Conservation (phyloP, 2,113 vertebrate genomes). For the Tenrec ecaudatus region DNA sequence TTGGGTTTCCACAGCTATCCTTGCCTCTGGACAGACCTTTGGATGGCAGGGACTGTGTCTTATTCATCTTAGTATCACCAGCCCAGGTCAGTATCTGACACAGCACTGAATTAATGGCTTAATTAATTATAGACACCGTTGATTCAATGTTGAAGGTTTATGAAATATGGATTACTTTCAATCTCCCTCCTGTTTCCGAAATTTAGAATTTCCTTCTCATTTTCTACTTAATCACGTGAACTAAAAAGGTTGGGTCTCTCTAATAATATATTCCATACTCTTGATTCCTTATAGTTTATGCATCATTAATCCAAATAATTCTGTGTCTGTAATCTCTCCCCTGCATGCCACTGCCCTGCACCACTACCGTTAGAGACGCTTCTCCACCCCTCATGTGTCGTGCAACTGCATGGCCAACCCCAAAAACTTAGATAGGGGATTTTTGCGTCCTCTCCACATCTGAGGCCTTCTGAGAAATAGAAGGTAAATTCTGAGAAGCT, state of each 20-base stretch:
- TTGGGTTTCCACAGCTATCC: not conserved
- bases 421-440: not conserved
- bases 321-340: not conserved
- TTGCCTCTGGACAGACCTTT: not conserved
- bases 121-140: too few species aligned
- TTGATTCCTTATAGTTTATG: not conserved
- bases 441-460: not conserved
- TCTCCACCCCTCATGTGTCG: not conserved
- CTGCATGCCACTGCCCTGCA: not conserved
- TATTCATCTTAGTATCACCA: not conserved
- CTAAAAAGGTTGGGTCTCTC: not conserved
- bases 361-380: not conserved
- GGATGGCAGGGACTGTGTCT: not conserved
- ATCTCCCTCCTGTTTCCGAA: not conserved
- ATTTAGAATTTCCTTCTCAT: slow-evolving; percentile 8
- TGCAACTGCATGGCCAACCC: not conserved
- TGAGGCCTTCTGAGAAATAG: slow-evolving; percentile 31
- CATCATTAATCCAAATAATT: not conserved
- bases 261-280: not conserved
- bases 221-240: not conserved
- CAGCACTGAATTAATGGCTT: not conserved
- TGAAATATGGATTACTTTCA: slow-evolving; percentile 5
- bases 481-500: not conserved
- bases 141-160: not conserved
- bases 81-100: not conserved